These are phyloP conservation scores for Spermophilus dauricus DNA, from an alignment of 2,113 vertebrate species.

Conservation along the genomic window DNA sequence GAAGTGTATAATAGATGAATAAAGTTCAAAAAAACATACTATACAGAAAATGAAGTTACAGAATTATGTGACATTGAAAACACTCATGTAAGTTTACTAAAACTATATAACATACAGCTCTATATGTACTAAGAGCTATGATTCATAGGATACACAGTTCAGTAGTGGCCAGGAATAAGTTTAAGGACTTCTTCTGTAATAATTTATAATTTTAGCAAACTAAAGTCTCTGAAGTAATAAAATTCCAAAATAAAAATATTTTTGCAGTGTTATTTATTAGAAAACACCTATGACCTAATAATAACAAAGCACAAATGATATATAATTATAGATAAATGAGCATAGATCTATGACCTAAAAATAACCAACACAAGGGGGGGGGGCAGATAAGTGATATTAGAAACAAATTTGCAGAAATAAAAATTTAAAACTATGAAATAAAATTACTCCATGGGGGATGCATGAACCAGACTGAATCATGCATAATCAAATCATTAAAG, in stretches of 20 bases:
- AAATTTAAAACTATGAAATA: conserved; percentile 55
- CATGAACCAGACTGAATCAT: not conserved
- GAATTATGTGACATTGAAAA: not conserved
- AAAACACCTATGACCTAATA: conserved; percentile 24
- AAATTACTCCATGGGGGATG: not conserved
- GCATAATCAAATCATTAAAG: not conserved
- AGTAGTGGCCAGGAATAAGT: not conserved
- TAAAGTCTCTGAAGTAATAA: conserved; percentile 15
- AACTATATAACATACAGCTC: not conserved
- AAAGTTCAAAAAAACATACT: not conserved
- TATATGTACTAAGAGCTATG: not conserved
- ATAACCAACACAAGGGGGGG: not conserved
- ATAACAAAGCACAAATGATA: not conserved
- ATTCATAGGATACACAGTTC: not conserved
- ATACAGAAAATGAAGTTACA: not conserved
- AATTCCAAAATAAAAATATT: conserved; percentile 35
- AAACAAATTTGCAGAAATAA: conserved; percentile 35
- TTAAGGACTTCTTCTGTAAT: not conserved
- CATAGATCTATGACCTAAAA: conserved; percentile 4
- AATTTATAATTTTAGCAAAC: not conserved
- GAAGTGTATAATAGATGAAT: too few species aligned
- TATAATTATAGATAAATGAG: too few species aligned
- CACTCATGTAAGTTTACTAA: not conserved
- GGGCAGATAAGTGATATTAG: not conserved
- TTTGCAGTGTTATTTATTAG: conserved; percentile 1